Evolutionary conservation across 2,113 vertebrate genomes (phyloP).

Genomic region (Podarcis muralis): DNA sequence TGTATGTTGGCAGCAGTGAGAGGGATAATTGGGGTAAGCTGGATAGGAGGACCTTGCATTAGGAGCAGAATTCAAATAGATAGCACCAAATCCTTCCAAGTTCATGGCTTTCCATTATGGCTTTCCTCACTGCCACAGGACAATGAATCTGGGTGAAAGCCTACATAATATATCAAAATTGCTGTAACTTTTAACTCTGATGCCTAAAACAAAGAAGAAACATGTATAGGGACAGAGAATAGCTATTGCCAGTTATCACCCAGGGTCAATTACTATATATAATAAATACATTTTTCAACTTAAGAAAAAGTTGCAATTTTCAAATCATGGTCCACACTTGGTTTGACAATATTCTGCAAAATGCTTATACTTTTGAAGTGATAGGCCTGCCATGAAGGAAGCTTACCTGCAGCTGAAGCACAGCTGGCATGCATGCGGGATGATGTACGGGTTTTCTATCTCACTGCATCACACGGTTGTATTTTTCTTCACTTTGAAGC

Average conservation of each 20-base stretch:
- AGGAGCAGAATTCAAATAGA: not conserved
- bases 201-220: not conserved
- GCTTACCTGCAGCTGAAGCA: not conserved
- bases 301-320: not conserved
- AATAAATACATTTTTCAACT: not conserved
- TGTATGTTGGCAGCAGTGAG: no score
- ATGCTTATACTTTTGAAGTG: not conserved
- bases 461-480: not conserved
- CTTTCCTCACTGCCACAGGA: not conserved
- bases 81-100: not conserved
- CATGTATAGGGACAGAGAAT: not conserved
- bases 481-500: slow-evolving; percentile 12
- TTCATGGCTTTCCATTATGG: not conserved
- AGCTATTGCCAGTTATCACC: not conserved
- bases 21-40: not conserved
- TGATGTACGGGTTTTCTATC: not conserved
- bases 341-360: not conserved
- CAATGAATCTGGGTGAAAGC: not conserved
- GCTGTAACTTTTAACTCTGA: not conserved
- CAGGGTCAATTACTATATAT: no score
- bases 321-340: not conserved
- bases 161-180: not conserved
- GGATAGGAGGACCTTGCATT: not conserved
- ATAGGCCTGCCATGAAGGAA: slow-evolving; percentile 1
- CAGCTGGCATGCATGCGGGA: not conserved